phyloP scores from a whole-genome alignment of 2,888 invertebrate genomes.

The Neoscelio sp. region DNA sequence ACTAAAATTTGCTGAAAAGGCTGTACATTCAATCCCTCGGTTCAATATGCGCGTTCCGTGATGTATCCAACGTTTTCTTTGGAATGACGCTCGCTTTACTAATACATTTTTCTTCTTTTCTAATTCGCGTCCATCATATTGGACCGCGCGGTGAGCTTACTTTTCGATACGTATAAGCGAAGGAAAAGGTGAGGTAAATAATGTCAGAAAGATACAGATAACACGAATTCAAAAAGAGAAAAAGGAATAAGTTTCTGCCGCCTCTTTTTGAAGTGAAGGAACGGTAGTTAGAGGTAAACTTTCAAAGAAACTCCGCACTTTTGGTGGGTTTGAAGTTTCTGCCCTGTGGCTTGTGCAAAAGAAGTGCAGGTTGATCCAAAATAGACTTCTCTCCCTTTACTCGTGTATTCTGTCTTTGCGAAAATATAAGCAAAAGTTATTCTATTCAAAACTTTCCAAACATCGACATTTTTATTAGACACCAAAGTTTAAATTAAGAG shows the following conservation, averaged over 20 bases:
- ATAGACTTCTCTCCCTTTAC: too few relatives aligned
- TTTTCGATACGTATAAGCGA: conserved; percentile 48
- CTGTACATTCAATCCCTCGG: conserved; percentile 12
- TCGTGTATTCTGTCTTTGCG: too few relatives aligned
- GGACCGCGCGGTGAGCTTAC: conserved; percentile 23
- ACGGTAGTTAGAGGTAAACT: conserved; percentile 67
- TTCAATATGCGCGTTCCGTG: conserved; percentile 37
- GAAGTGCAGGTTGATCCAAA: conserved; percentile 52
- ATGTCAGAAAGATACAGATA: conserved; percentile 55
- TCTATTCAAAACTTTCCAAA: too few relatives aligned
- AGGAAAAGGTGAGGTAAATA: conserved; percentile 35
- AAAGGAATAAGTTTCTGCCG: conserved; percentile 39
- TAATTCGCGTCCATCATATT: conserved; percentile 32
- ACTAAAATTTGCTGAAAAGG: conserved; percentile 14
- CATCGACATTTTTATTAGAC: too few relatives aligned
- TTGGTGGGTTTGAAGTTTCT: conserved; percentile 72
- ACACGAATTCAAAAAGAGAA: conserved; percentile 48
- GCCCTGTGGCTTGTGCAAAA: conserved; percentile 58
- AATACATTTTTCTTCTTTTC: conserved; percentile 33
- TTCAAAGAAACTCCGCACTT: conserved; percentile 73
- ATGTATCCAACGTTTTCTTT: conserved; percentile 33
- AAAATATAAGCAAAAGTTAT: too few relatives aligned
- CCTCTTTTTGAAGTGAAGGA: conserved; percentile 19
- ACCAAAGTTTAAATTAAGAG: too few relatives aligned
- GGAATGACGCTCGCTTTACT: conserved; percentile 31